These are phyloP conservation scores for Meandrusa payeni DNA, from an alignment of 2,888 invertebrate species.

Conservation along the genomic window DNA sequence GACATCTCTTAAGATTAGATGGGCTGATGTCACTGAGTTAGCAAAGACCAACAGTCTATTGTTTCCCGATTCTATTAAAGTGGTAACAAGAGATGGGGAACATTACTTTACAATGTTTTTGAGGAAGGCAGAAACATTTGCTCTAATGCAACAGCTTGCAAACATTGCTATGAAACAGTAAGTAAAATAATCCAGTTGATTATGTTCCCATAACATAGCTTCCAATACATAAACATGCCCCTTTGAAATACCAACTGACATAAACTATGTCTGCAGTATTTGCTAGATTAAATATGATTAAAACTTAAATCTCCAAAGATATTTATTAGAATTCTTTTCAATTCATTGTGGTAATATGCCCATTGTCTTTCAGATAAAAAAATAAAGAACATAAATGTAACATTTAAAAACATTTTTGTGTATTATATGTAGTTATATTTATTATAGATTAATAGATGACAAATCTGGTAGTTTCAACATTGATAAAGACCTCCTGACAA, in stretches of 20 bases:
- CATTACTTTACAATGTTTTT: slow-evolving; percentile 96
- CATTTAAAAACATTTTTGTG: no score
- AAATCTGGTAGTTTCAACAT: slow-evolving; percentile 92
- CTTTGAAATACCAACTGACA: no score
- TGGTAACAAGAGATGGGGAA: slow-evolving; percentile 91
- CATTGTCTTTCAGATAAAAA: no score
- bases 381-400: no score
- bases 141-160: slow-evolving; percentile 95
- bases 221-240: no score
- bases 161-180: slow-evolving; percentile 97
- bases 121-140: slow-evolving; percentile 93
- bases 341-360: no score
- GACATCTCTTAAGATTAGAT: slow-evolving; percentile 92
- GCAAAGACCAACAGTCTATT: slow-evolving; percentile 88
- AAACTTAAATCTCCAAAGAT: no score
- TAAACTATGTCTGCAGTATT: no score
- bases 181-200: no score
- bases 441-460: slow-evolving; percentile 91
- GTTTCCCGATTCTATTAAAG: slow-evolving; percentile 92
- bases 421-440: slow-evolving; percentile 7
- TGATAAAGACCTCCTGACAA: slow-evolving; percentile 91
- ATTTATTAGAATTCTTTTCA: no score
- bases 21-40: slow-evolving; percentile 93
- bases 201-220: no score
- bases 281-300: no score